A percentile compares a stretch with the other conserved stretches of the same genome.
These are phyloP conservation scores for Sphaerodactylus townsendi DNA, from an alignment of 2,113 vertebrate genomes.

Conservation along the genomic window DNA sequence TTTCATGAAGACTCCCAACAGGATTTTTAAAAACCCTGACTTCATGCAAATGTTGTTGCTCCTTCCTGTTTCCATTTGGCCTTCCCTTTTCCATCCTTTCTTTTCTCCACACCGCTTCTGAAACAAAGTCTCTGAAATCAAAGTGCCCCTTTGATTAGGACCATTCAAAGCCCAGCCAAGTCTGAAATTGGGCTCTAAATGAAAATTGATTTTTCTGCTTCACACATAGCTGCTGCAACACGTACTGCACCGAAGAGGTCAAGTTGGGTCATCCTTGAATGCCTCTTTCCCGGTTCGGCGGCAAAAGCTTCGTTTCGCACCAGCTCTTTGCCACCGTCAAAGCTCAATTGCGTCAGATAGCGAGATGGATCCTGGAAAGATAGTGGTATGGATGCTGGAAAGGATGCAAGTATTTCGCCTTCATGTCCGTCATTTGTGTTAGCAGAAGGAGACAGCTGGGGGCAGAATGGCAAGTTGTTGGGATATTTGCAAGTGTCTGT, in stretches of 20 bases:
- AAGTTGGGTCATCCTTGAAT: constrained; percentile 63
- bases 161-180: constrained; percentile 59
- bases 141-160: constrained; percentile 51
- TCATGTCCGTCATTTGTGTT: not conserved
- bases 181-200: constrained; percentile 55
- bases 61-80: not conserved
- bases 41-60: too few relatives aligned
- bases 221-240: constrained; percentile 49
- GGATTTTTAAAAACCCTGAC: too few relatives aligned
- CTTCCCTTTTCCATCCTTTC: not conserved
- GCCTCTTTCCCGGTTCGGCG: constrained; percentile 8
- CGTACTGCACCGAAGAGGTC: constrained; percentile 50
- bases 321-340: not conserved
- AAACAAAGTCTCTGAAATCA: not conserved
- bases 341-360: not conserved
- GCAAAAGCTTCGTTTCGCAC: constrained; percentile 11
- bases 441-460: not conserved
- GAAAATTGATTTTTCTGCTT: constrained; percentile 61
- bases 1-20: not conserved
- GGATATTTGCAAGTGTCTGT: too few relatives aligned
- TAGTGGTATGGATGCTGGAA: too few relatives aligned
- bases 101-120: not conserved
- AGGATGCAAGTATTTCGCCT: not conserved
- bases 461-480: too few relatives aligned
- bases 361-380: not conserved